Conservation (phyloP, 92 coral and sea anemone genomes). For the Blastomussa wellsi region DNA sequence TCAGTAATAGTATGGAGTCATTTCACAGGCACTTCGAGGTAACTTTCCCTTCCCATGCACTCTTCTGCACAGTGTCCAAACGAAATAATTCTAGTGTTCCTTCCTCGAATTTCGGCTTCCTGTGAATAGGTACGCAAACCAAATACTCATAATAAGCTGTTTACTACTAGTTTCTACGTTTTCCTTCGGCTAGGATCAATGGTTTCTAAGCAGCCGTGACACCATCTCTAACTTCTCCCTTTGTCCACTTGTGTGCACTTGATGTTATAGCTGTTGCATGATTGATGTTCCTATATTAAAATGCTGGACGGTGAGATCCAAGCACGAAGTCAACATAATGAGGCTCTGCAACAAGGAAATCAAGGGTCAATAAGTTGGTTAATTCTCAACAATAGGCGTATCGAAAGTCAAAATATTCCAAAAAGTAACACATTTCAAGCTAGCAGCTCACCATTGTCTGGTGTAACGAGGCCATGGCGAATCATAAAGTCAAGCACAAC, state of each 20-base stretch:
- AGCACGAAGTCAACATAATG: constrained; percentile 44
- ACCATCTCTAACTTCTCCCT: no score
- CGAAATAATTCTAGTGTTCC: no score
- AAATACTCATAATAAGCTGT: background rate
- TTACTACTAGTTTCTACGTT: background rate
- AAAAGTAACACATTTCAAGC: background rate
- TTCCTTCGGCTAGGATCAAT: background rate
- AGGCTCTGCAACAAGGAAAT: constrained; percentile 33
- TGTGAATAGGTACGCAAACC: background rate
- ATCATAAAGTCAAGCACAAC: constrained; percentile 94
- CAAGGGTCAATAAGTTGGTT: background rate
- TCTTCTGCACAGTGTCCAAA: no score
- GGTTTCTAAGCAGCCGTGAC: background rate
- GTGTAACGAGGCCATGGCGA: constrained; percentile 83
- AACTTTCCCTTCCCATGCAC: no score
- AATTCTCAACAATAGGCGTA: no score
- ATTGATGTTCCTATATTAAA: background rate
- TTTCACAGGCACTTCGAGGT: no score
- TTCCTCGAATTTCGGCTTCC: background rate
- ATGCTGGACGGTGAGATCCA: constrained; percentile 32
- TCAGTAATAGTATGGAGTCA: no score
- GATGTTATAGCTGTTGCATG: background rate
- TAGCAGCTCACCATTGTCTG: constrained; percentile 73
- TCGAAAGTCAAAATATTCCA: background rate
- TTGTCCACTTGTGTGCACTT: background rate